These are phyloP conservation scores for Cephus spinipes DNA, from an alignment of 2,888 invertebrate species.

Conservation along the genomic window DNA sequence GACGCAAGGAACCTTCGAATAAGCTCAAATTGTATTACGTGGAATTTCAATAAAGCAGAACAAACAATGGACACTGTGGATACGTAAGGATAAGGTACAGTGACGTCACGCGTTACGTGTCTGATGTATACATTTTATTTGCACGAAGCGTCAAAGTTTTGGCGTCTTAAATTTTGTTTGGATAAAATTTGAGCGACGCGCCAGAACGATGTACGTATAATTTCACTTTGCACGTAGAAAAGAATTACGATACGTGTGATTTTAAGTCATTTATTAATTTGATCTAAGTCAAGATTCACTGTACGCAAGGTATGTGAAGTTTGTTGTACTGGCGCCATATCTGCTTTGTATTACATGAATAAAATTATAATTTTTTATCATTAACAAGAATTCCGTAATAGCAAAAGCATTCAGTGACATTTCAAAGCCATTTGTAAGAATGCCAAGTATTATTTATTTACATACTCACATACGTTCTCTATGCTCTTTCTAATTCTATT, in stretches of 20 bases:
- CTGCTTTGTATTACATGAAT: background rate
- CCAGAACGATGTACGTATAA: background rate
- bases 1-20: background rate
- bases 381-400: background rate
- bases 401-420: background rate
- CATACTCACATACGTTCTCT: background rate
- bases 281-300: background rate
- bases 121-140: background rate
- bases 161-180: too few species aligned
- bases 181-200: too few species aligned
- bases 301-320: background rate
- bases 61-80: background rate
- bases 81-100: background rate
- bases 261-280: background rate
- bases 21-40: background rate
- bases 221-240: background rate
- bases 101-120: background rate
- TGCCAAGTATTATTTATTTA: background rate
- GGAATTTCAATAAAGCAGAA: background rate
- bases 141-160: background rate
- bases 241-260: background rate
- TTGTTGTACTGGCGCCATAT: background rate
- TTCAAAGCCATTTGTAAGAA: background rate
- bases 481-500: background rate
- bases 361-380: background rate